These are phyloP conservation scores for Bugulina stolonifera DNA, from an alignment of 2,888 invertebrate species.

Conservation along the genomic window DNA sequence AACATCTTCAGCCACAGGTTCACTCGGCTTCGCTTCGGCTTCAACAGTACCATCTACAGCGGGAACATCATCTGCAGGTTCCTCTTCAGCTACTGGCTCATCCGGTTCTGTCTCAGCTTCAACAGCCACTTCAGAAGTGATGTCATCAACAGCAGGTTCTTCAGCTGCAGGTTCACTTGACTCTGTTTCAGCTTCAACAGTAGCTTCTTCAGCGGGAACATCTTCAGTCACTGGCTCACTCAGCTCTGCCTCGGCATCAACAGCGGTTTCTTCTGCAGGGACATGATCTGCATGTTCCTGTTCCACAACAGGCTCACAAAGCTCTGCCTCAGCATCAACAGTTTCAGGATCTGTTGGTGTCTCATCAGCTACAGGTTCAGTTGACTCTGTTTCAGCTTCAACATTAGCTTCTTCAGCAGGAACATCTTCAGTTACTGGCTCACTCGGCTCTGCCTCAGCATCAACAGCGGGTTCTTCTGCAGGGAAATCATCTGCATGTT, in stretches of 20 bases:
- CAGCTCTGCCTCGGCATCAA: background rate
- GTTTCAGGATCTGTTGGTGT: no score
- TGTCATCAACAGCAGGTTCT: background rate
- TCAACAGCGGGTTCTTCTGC: no score
- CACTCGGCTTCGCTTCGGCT: background rate
- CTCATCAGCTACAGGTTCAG: no score
- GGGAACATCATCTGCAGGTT: background rate
- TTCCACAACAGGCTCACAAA: background rate
- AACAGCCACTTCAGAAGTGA: background rate
- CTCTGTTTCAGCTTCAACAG: background rate
- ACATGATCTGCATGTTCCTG: background rate
- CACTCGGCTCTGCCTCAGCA: no score
- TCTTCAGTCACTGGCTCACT: constrained; percentile 56
- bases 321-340: background rate
- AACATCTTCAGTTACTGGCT: no score
- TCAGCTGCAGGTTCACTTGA: background rate
- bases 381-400: no score
- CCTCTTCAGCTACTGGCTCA: background rate
- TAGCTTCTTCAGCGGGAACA: background rate
- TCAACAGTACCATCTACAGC: no score
- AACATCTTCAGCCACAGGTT: background rate
- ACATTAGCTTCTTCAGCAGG: background rate
- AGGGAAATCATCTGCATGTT: no score
- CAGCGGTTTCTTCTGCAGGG: background rate
- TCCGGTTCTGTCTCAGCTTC: background rate